Evolutionary conservation across 2,888 invertebrate genomes (phyloP).

Genomic region (Pseudococcus viburni): DNA sequence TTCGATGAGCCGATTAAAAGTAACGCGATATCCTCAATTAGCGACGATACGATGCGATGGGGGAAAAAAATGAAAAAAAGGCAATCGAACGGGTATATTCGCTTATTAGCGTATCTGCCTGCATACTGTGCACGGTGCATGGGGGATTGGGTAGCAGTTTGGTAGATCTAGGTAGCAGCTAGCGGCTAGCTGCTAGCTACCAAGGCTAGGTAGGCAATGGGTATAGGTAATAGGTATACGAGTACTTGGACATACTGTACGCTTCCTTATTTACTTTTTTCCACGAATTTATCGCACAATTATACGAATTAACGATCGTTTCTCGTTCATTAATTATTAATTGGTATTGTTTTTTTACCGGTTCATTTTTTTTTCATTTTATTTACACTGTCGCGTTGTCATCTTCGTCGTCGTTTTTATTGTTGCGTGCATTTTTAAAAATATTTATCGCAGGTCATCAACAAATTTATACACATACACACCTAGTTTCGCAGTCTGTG

Average conservation of each 20-base stretch:
- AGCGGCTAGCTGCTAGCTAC: too few relatives aligned
- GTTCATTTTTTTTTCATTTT: background rate
- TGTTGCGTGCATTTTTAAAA: too few relatives aligned
- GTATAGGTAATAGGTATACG: too few relatives aligned
- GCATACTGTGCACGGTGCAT: background rate
- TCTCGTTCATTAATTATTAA: conserved; percentile 2
- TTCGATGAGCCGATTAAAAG: conserved; percentile 36
- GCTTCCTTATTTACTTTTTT: background rate
- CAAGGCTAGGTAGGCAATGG: too few relatives aligned
- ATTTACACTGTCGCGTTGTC: background rate
- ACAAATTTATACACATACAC: background rate
- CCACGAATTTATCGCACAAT: background rate
- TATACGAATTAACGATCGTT: conserved; percentile 27
- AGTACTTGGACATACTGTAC: background rate
- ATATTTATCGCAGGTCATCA: background rate
- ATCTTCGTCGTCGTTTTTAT: too few relatives aligned
- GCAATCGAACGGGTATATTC: background rate
- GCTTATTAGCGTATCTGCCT: background rate
- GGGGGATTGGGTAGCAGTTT: too few relatives aligned
- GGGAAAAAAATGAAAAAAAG: conserved; percentile 5
- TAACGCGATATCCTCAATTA: conserved; percentile 43
- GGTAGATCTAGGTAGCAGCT: too few relatives aligned
- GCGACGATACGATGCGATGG: background rate
- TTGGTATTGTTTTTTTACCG: conserved; percentile 2
- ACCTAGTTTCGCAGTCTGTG: background rate